A percentile compares a stretch with the other conserved stretches of the same genome.
These are phyloP conservation scores for Hydra vulgaris DNA, from an alignment of 30 jellyfish, hydroid and myxozoan species.

Conservation along the genomic window DNA sequence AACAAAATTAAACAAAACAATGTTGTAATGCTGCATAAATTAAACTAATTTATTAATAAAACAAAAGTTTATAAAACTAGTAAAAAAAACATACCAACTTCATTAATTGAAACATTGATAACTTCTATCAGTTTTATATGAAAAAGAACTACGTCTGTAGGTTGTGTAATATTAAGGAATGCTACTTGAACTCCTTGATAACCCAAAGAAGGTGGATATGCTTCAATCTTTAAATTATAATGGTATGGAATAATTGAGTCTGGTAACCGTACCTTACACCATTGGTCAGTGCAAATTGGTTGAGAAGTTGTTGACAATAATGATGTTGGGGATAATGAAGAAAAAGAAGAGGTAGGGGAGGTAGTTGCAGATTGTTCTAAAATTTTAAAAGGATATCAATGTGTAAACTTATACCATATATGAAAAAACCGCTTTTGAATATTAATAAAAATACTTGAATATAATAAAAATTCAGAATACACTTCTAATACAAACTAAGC, in stretches of 20 bases:
- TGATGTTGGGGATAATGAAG: background rate
- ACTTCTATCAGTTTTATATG: constrained; percentile 50
- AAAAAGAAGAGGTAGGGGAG: background rate
- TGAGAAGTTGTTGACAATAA: constrained; percentile 15
- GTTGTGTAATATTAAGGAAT: constrained; percentile 21
- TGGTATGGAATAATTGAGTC: constrained; percentile 44
- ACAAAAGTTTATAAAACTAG: too few species aligned
- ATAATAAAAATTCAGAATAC: too few species aligned
- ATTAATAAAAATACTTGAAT: too few species aligned
- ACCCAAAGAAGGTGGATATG: constrained; percentile 36
- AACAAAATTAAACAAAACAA: too few species aligned
- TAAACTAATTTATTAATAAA: too few species aligned
- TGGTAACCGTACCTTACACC: constrained; percentile 79
- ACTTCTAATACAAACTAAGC: too few species aligned
- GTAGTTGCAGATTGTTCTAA: constrained; percentile 16
- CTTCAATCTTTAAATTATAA: constrained; percentile 42
- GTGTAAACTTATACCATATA: too few species aligned
- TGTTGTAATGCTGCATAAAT: too few species aligned
- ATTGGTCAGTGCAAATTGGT: constrained; percentile 42
- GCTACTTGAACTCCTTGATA: constrained; percentile 50
- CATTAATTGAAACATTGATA: constrained; percentile 2
- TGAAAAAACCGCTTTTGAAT: too few species aligned
- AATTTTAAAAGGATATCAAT: too few species aligned
- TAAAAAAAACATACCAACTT: constrained; percentile 5
- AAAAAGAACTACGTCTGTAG: constrained; percentile 48